Percentiles rank a stretch among this genome's conserved stretches.
Evolutionary conservation across 2,797 vertebrate species (phyloP).

Genomic region (Australoheros facetus): DNA sequence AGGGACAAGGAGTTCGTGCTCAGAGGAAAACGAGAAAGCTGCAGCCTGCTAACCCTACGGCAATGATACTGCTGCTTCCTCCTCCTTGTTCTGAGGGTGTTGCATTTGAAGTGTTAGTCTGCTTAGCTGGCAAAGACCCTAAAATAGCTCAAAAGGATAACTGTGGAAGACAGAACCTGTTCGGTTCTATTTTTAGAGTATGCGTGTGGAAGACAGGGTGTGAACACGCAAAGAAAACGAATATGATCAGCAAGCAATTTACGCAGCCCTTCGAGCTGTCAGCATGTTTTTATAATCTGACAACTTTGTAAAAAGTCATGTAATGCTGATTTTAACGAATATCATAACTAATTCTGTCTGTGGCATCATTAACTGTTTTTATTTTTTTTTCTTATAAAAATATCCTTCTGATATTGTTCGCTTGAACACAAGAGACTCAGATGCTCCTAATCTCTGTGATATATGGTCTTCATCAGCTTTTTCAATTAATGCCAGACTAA

Average conservation of each 20-base stretch:
- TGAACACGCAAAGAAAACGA: slow-evolving; percentile 23
- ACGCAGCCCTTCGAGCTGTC: slow-evolving; percentile 22
- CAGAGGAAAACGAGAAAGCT: slow-evolving; percentile 41
- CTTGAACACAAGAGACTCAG: slow-evolving; percentile 45
- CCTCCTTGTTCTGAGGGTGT: slow-evolving; percentile 48
- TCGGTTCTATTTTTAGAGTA: slow-evolving; percentile 43
- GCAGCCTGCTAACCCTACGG: slow-evolving; percentile 56
- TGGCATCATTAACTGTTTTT: not conserved
- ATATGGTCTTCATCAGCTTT: slow-evolving; percentile 63
- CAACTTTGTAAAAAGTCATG: slow-evolving; percentile 21
- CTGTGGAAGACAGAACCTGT: slow-evolving; percentile 16
- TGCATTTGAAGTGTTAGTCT: slow-evolving; percentile 60
- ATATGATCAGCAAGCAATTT: slow-evolving; percentile 14
- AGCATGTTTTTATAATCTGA: slow-evolving; percentile 12
- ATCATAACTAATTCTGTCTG: slow-evolving; percentile 27
- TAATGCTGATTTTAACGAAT: slow-evolving; percentile 15
- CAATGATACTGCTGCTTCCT: slow-evolving; percentile 25
- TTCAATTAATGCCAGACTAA: slow-evolving; percentile 73
- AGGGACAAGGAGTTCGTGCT: slow-evolving; percentile 45
- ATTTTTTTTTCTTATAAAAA: slow-evolving; percentile 29
- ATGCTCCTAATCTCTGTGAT: slow-evolving; percentile 59
- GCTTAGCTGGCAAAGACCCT: slow-evolving; percentile 44
- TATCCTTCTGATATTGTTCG: slow-evolving; percentile 38
- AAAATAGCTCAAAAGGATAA: slow-evolving; percentile 56
- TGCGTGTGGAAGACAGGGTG: not conserved